phyloP scores from a whole-genome alignment of 2,888 invertebrate genomes.

The Tanypteryx hageni region DNA sequence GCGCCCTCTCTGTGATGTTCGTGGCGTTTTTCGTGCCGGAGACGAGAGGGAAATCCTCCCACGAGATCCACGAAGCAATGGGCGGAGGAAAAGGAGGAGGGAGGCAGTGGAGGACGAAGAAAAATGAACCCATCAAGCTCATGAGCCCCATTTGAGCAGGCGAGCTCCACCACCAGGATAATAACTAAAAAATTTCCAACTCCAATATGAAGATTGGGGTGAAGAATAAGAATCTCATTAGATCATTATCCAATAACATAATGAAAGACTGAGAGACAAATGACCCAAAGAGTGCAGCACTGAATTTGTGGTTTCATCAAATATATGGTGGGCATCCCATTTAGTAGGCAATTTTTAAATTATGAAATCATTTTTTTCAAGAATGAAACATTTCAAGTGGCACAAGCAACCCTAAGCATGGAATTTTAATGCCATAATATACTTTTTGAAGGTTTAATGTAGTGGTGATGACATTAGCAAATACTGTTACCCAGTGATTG shows the following conservation, averaged over 20 bases:
- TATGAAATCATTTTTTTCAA: too few species aligned
- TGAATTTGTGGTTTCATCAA: too few species aligned
- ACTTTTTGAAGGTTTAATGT: too few species aligned
- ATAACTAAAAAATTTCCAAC: neutral
- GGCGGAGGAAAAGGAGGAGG: constrained; percentile 37
- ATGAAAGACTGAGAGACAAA: constrained; percentile 1
- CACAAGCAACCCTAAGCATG: too few species aligned
- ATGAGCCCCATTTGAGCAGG: constrained; percentile 31
- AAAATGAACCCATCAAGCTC: constrained; percentile 24
- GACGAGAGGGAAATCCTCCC: constrained; percentile 88
- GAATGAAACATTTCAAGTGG: too few species aligned
- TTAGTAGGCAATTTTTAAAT: too few species aligned
- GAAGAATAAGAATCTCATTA: neutral
- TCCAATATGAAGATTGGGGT: neutral
- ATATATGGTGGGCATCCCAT: too few species aligned
- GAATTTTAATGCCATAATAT: too few species aligned
- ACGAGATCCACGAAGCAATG: constrained; percentile 82
- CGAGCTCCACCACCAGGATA: neutral
- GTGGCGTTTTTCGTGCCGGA: constrained; percentile 85
- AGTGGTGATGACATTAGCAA: too few species aligned
- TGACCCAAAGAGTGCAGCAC: neutral
- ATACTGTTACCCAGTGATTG: too few species aligned
- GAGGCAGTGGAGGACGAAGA: constrained; percentile 20
- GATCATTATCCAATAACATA: neutral
- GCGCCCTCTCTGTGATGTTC: constrained; percentile 82